A percentile compares a stretch with the other conserved stretches of the same genome.
Evolutionary conservation across 2,797 vertebrate genomes (phyloP).

Genomic region (Zenarchopterus dispar): DNA sequence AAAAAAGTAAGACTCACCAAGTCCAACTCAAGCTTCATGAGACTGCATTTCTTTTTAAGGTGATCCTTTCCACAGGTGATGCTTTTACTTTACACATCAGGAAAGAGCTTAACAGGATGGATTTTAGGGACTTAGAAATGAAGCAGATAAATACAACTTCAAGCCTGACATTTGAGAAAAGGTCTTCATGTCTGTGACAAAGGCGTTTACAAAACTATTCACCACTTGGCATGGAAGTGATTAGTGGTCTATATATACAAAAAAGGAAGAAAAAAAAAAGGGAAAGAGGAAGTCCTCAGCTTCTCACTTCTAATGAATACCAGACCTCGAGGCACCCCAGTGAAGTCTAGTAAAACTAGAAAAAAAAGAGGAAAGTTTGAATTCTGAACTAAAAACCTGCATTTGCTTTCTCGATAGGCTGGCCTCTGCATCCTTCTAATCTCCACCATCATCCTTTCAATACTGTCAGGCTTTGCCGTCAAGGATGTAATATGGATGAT

Average conservation of each 20-base stretch:
- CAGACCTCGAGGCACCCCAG: slow-evolving; percentile 4
- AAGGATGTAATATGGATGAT: slow-evolving; percentile 68
- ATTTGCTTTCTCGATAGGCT: slow-evolving; percentile 65
- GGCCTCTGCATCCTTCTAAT: slow-evolving; percentile 76
- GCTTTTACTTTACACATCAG: no score
- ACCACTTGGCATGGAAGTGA: not conserved
- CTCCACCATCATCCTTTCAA: slow-evolving; percentile 48
- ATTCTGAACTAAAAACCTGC: not conserved
- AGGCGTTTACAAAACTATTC: slow-evolving; percentile 2
- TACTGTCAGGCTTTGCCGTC: slow-evolving; percentile 65
- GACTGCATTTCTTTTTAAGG: not conserved
- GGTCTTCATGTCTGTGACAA: not conserved
- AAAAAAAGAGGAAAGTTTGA: not conserved
- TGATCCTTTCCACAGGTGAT: no score
- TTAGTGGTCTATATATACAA: not conserved
- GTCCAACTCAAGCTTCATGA: not conserved
- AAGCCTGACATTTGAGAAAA: no score
- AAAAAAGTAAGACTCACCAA: slow-evolving; percentile 79
- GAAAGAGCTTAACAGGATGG: no score
- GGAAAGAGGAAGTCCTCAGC: not conserved
- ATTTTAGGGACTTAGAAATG: no score
- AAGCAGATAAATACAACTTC: no score
- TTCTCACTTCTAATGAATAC: not conserved
- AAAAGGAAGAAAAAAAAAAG: no score
- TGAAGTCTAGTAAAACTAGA: slow-evolving; percentile 1